Evolutionary conservation across 2,888 invertebrate genomes (phyloP), one percentile per base, ranked within the genome.

Genomic region (Calliopum simillimum): DNA sequence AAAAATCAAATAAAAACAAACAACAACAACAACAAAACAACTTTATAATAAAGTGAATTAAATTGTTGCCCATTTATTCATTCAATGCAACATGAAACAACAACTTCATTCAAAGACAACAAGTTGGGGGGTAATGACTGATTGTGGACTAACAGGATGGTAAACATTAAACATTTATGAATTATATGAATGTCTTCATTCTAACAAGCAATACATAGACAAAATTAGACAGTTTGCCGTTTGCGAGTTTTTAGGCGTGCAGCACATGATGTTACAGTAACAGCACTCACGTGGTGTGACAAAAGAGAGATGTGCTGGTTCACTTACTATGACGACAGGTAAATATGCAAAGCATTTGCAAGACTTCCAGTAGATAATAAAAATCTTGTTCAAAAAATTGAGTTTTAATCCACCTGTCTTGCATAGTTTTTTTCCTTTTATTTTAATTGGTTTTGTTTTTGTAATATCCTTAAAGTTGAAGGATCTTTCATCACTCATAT

Each of bases 11-110:
- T 14, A 67, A 44, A 12, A 46, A 66, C 16, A n/a, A 41, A 49
- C 49, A 16, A 11, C n/a, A 14, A 46, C 25, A 49, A 55, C 55
- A 44, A 61, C 56, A n/a, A 5, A 47, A 47, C 56, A 67, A 58
- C 58, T 67, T 67, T 53, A 59, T 67, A 67, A 67, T 49, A 67
- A 67, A 67, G 67, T 67, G 67, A 47, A 67, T 58, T 67, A 67
- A 67, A 59, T 67, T 56, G 67, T 58, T 59, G 49, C 21, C 49
- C 58, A 58, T 67, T 67, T 47, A 66, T 55, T 65, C n/a, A 16
- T 49, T 49, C 33, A 41, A 8, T 58, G 41, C 11, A 25, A 23
- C 23, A 55, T 19, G 53, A 21, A 43, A 19, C 46, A 33, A 67
- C 58, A 58, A 49, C n/a, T 53, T 55, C 53, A 21, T 58, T 67